A percentile compares a stretch with the other conserved stretches of the same genome.
Conservation (phyloP, 2,113 vertebrate genomes). For the Oryzias curvinotus region DNA sequence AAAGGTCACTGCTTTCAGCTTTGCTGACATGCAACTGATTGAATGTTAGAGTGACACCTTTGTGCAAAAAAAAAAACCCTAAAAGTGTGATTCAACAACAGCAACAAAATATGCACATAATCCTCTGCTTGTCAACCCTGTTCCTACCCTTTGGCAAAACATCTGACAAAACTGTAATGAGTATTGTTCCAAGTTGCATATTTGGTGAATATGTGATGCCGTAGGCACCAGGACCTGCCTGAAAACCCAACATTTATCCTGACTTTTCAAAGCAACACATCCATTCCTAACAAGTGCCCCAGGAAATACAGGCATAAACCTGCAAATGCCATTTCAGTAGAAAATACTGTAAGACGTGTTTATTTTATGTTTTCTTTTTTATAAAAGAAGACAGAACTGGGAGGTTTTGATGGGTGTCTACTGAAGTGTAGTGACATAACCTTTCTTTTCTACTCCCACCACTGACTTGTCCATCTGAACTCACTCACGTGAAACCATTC, state of each 20-base stretch:
- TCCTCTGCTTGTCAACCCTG: background rate
- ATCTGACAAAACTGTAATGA: slow-evolving; percentile 3
- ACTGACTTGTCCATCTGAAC: slow-evolving; percentile 3
- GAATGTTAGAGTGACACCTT: too few species aligned
- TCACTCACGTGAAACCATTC: slow-evolving; percentile 43
- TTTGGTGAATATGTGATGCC: slow-evolving; percentile 18
- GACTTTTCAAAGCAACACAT: slow-evolving; percentile 18
- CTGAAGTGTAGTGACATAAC: slow-evolving; percentile 6
- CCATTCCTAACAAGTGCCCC: slow-evolving; percentile 26
- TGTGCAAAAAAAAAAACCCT: too few species aligned
- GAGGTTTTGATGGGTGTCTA: background rate
- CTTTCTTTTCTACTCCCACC: slow-evolving; percentile 3
- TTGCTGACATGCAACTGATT: too few species aligned
- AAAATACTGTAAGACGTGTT: background rate
- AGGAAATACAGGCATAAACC: slow-evolving; percentile 1
- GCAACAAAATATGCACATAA: background rate
- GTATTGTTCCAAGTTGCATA: background rate
- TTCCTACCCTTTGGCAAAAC: background rate
- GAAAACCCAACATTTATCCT: slow-evolving; percentile 28
- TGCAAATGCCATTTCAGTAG: background rate
- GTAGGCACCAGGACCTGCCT: slow-evolving; percentile 12
- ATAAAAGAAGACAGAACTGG: background rate
- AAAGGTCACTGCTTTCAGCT: too few species aligned
- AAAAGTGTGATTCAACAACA: background rate
- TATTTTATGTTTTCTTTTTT: background rate